Evolutionary conservation across 2,888 invertebrate genomes (phyloP).

Genomic region (Mesorhabditis spiculigera): DNA sequence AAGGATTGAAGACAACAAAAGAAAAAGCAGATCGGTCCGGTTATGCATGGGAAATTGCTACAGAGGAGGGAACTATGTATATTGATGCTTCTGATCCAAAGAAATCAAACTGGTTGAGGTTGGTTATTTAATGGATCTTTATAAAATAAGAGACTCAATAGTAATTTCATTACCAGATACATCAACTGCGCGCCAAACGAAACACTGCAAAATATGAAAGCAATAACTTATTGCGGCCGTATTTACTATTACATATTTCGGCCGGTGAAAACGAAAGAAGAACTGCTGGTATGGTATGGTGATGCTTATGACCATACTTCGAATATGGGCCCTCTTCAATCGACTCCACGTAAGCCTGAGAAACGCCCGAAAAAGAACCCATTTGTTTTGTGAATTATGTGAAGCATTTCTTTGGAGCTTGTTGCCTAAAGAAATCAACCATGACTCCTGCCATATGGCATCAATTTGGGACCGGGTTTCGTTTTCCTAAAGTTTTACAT

Average conservation of each 20-base stretch:
- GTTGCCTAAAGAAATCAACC: too few species aligned
- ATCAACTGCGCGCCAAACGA: background rate
- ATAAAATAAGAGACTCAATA: too few species aligned
- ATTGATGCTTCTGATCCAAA: background rate
- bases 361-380: background rate
- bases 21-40: background rate
- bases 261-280: background rate
- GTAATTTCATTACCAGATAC: background rate
- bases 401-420: too few species aligned
- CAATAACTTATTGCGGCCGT: background rate
- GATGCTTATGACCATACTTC: background rate
- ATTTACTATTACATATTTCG: background rate
- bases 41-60: background rate
- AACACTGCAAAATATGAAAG: background rate
- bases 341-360: background rate
- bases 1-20: background rate
- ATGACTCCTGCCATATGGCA: too few species aligned
- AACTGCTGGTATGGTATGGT: slow-evolving; percentile 3
- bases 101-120: background rate
- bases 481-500: too few species aligned
- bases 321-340: background rate
- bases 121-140: too few species aligned
- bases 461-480: too few species aligned
- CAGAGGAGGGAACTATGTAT: background rate
- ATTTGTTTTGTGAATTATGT: background rate